Conservation (phyloP, 2,888 invertebrate genomes). For the Aphodius granarius region DNA sequence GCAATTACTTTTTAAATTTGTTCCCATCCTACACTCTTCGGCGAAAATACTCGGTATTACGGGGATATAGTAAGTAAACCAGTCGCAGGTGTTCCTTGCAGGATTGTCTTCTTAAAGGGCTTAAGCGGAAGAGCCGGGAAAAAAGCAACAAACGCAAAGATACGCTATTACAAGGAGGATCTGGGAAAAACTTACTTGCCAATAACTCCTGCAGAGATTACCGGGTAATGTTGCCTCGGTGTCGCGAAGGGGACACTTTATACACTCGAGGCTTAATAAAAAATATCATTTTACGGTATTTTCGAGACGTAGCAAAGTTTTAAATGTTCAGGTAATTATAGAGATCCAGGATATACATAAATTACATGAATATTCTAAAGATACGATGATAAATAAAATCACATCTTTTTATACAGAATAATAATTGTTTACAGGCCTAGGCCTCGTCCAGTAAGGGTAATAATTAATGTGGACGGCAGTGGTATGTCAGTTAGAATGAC, state of each 20-base stretch:
- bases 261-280: not conserved
- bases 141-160: conserved; percentile 2
- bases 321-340: too few species aligned
- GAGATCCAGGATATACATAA: too few species aligned
- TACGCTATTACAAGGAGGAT: not conserved
- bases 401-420: too few species aligned
- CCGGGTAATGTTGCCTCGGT: conserved; percentile 2
- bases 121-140: not conserved
- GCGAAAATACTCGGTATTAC: conserved; percentile 4
- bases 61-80: conserved; percentile 6
- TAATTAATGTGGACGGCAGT: not conserved
- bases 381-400: too few species aligned
- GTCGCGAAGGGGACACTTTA: not conserved
- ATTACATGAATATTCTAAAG: too few species aligned
- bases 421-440: not conserved
- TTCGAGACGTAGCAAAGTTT: too few species aligned
- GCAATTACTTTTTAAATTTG: not conserved
- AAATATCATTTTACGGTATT: not conserved
- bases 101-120: conserved; percentile 8
- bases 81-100: conserved; percentile 4
- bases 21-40: not conserved
- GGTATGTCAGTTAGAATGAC: conserved; percentile 32
- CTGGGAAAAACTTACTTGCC: conserved; percentile 7
- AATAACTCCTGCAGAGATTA: conserved; percentile 6
- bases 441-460: not conserved